Evolutionary conservation across 2,888 invertebrate genomes (phyloP).

Genomic region (Seladonia tumulorum): DNA sequence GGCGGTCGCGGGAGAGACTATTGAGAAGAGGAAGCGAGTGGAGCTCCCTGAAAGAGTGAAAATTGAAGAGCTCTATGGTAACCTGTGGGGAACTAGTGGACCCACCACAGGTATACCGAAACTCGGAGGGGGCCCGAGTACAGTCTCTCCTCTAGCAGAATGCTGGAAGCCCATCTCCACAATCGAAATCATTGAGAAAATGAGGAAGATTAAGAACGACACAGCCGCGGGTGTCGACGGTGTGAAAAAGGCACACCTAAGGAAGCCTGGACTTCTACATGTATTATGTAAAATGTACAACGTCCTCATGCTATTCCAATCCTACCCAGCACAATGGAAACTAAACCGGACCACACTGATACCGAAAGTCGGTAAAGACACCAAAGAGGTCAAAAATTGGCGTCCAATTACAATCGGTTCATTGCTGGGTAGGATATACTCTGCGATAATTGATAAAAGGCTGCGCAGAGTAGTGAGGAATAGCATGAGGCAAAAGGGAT

Average conservation of each 20-base stretch:
- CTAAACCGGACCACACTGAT: not conserved
- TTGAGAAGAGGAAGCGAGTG: not conserved
- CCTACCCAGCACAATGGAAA: not conserved
- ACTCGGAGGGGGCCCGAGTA: not conserved
- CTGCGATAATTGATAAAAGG: not conserved
- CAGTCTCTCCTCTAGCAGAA: not conserved
- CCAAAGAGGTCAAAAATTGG: not conserved
- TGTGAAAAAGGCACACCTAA: not conserved
- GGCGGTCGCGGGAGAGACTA: not conserved
- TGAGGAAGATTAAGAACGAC: not conserved
- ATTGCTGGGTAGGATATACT: not conserved
- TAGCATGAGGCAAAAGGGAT: not conserved
- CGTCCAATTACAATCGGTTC: not conserved
- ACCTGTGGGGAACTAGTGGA: not conserved
- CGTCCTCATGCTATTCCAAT: not conserved
- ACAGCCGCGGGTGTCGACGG: not conserved
- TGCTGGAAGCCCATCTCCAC: not conserved
- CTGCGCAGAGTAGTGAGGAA: not conserved
- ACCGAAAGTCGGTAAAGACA: not conserved
- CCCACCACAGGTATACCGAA: not conserved
- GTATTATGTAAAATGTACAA: accelerated
- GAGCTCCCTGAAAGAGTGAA: no score
- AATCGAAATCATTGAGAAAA: accelerated
- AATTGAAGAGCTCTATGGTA: not conserved
- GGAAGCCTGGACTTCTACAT: not conserved